phyloP scores from a whole-genome alignment of 2,888 invertebrate genomes.

The Eurytoma californica region DNA sequence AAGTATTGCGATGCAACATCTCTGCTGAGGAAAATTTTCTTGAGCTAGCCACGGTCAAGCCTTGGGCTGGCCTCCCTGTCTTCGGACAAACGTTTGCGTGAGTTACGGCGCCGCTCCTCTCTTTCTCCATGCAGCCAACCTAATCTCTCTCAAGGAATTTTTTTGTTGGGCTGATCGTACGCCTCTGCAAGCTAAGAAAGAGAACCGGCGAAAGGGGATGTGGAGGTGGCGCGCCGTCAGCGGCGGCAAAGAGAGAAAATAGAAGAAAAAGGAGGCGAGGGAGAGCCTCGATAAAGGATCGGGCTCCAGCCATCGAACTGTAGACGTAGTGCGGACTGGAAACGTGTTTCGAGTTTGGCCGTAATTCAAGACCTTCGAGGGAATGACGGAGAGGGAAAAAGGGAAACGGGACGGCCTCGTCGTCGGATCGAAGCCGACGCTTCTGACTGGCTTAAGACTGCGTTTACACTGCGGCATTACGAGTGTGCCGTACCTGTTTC shows the following conservation, averaged over 20 bases:
- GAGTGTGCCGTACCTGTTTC: not conserved
- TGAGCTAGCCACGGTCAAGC: too few relatives aligned
- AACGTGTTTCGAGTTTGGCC: slow-evolving; percentile 56
- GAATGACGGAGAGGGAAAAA: slow-evolving; percentile 18
- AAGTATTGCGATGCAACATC: too few relatives aligned
- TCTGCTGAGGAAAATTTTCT: too few relatives aligned
- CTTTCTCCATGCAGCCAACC: slow-evolving; percentile 6
- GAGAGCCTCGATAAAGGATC: slow-evolving; percentile 46
- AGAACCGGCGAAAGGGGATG: slow-evolving; percentile 7
- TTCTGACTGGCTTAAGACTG: slow-evolving; percentile 44
- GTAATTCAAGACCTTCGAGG: slow-evolving; percentile 50
- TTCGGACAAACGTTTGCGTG: too few relatives aligned
- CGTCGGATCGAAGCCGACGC: slow-evolving; percentile 44
- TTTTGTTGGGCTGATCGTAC: not conserved
- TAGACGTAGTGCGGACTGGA: slow-evolving; percentile 35
- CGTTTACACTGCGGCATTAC: slow-evolving; percentile 46
- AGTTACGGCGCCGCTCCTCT: too few relatives aligned
- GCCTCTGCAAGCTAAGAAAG: slow-evolving; percentile 1
- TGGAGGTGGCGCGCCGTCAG: not conserved
- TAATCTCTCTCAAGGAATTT: slow-evolving; percentile 51
- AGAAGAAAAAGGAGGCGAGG: slow-evolving; percentile 9
- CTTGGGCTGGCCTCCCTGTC: too few relatives aligned
- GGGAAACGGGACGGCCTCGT: slow-evolving; percentile 3
- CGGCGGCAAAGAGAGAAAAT: slow-evolving; percentile 12
- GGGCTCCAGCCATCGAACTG: slow-evolving; percentile 41